Percentiles rank a stretch among this genome's conserved stretches.
Conservation (phyloP, 1,140 invertebrate genomes). For the Halictus rubicundus region DNA sequence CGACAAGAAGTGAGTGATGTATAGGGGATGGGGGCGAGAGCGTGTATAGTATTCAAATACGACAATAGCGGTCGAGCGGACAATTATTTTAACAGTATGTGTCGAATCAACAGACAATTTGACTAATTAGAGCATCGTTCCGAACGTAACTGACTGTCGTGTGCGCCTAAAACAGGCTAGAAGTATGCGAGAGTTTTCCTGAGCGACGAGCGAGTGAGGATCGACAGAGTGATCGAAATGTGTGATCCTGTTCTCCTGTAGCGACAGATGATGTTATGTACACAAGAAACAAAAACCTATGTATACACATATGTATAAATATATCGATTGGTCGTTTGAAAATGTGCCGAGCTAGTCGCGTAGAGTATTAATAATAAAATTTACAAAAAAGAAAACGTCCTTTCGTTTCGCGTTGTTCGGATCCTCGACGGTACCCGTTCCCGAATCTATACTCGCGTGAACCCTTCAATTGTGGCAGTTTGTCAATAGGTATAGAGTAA, state of each 20-base stretch:
- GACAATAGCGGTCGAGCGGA: slow-evolving; percentile 23
- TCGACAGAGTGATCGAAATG: not conserved
- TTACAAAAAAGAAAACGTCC: slow-evolving; percentile 32
- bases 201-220: not conserved
- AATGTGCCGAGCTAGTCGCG: slow-evolving; percentile 39
- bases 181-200: not conserved
- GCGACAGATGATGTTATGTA: slow-evolving; percentile 31
- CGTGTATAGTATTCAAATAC: not conserved
- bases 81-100: slow-evolving; percentile 16
- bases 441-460: no score
- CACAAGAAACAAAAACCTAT: not conserved
- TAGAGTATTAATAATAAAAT: slow-evolving; percentile 60
- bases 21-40: not conserved
- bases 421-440: no score
- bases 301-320: slow-evolving; percentile 44
- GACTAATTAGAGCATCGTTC: not conserved
- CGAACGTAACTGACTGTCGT: slow-evolving; percentile 11
- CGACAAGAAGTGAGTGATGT: no score
- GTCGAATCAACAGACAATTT: slow-evolving; percentile 1
- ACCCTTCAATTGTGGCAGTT: no score
- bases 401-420: no score
- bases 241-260: slow-evolving; percentile 12
- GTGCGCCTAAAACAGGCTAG: not conserved
- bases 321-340: slow-evolving; percentile 38
- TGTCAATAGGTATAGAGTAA: no score